Conservation (phyloP, 37 sponge, comb jelly and placozoan genomes). For the Cladorhizidae sp. region DNA sequence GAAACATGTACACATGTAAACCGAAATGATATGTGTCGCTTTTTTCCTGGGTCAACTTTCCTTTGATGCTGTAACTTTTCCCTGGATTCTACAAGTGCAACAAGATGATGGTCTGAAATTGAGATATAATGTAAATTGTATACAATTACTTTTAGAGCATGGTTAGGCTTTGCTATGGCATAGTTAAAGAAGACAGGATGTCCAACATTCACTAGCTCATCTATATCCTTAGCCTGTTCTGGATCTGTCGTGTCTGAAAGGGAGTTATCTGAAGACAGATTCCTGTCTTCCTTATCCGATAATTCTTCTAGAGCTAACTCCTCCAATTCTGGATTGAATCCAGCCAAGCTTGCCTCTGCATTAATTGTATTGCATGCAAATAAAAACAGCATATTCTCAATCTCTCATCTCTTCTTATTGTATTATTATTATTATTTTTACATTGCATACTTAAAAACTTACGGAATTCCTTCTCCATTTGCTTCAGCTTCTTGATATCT, state of each 20-base stretch:
- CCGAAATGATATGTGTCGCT: conserved; percentile 37
- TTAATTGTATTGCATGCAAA: not conserved
- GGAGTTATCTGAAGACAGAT: not conserved
- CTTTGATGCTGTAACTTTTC: conserved; percentile 56
- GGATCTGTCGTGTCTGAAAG: conserved; percentile 54
- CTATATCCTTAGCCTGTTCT: conserved; percentile 68
- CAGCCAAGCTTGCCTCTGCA: not conserved
- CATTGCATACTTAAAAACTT: not conserved
- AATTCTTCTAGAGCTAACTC: not conserved
- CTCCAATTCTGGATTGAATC: conserved; percentile 22
- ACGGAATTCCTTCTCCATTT: conserved; percentile 1
- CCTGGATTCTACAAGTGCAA: conserved; percentile 50
- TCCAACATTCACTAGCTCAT: conserved; percentile 59
- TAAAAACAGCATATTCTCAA: not conserved
- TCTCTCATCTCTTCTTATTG: not conserved
- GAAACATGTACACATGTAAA: conserved; percentile 36
- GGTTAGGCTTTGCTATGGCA: conserved; percentile 7
- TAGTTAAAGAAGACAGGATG: conserved; percentile 81
- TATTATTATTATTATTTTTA: not conserved
- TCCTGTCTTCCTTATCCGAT: conserved; percentile 7
- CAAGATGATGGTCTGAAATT: not conserved
- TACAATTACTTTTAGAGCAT: conserved; percentile 1
- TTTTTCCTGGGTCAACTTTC: conserved; percentile 35
- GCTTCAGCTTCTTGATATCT: conserved; percentile 13
- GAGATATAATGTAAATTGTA: not conserved